Evolutionary conservation across 2,797 vertebrate genomes (phyloP).

Genomic region (Sciurus carolinensis): DNA sequence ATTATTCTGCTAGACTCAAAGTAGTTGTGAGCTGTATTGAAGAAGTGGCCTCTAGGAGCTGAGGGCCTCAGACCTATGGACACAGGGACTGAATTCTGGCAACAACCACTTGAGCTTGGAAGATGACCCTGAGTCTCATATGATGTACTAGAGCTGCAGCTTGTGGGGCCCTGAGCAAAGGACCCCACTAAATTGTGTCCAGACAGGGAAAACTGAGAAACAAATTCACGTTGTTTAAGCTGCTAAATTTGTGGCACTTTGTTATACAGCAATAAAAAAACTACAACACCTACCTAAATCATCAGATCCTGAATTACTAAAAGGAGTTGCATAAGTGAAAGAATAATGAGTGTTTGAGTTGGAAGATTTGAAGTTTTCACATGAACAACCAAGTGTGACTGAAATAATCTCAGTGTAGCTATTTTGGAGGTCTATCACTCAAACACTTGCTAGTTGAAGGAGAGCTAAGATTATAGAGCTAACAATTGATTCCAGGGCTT

Average conservation of each 20-base stretch:
- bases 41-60: neutral
- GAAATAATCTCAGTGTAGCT: neutral
- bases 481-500: neutral
- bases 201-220: neutral
- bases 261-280: neutral
- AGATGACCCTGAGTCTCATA: neutral
- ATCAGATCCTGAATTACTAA: neutral
- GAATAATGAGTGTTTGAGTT: neutral
- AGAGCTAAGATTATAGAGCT: conserved; percentile 8
- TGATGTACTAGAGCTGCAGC: neutral
- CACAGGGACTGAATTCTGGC: neutral
- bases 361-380: conserved; percentile 31
- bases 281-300: neutral
- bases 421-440: neutral
- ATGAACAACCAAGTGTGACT: neutral
- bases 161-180: neutral
- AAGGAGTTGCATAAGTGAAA: conserved; percentile 38
- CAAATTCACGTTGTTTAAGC: neutral
- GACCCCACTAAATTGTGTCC: neutral
- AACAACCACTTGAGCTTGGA: neutral
- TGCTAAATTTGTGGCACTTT: neutral
- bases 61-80: neutral
- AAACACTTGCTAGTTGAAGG: conserved; percentile 10
- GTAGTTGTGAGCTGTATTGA: neutral
- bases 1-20: neutral